Evolutionary conservation across 1,140 invertebrate genomes (phyloP).

Genomic region (Leptopilina clavipes): DNA sequence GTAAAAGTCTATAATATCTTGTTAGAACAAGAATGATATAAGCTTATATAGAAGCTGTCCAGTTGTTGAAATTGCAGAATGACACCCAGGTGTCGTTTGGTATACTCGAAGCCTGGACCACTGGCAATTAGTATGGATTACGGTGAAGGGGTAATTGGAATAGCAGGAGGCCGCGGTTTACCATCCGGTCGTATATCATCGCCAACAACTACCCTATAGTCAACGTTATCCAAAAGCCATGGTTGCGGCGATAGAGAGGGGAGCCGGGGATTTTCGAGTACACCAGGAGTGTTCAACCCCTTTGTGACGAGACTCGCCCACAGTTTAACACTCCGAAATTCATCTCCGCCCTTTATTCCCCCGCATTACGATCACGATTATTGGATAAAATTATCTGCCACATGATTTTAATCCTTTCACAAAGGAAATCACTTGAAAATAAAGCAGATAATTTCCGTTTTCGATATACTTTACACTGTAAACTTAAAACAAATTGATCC

Average conservation of each 20-base stretch:
- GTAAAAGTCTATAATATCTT: slow-evolving; percentile 9
- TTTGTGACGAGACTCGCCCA: slow-evolving; percentile 3
- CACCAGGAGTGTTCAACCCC: slow-evolving; percentile 30
- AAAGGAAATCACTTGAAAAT: no score
- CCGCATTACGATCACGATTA: no score
- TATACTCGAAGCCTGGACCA: slow-evolving; percentile 52
- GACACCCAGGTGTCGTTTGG: slow-evolving; percentile 27
- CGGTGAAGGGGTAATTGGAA: slow-evolving; percentile 52
- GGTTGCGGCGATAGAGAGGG: slow-evolving; percentile 42
- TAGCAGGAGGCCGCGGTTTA: slow-evolving; percentile 57
- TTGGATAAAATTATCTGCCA: no score
- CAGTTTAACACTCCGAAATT: neutral
- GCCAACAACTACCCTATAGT: slow-evolving; percentile 48
- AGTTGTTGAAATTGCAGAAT: neutral
- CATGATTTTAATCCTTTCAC: no score
- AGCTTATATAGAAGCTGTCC: neutral
- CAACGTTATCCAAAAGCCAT: slow-evolving; percentile 49
- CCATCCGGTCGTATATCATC: slow-evolving; percentile 61
- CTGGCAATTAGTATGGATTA: slow-evolving; percentile 64
- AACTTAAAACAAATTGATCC: no score
- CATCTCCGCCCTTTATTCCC: neutral
- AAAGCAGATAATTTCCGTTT: no score
- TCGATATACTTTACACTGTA: no score
- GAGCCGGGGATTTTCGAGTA: no score
- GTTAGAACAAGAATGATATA: neutral